Evolutionary conservation across 2,113 vertebrate genomes (phyloP).

Genomic region (Cyrtonyx montezumae): DNA sequence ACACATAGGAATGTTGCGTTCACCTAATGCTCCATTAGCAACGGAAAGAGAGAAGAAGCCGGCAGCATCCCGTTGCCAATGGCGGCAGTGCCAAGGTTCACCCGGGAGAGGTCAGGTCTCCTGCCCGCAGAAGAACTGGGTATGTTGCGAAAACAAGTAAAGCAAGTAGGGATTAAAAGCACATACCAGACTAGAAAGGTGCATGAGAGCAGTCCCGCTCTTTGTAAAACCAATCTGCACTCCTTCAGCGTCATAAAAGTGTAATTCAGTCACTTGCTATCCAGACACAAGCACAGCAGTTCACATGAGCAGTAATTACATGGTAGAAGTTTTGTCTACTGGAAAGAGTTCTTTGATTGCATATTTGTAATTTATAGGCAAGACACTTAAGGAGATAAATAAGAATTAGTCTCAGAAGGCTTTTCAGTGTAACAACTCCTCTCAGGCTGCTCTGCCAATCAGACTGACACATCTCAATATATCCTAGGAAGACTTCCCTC

Average conservation of each 20-base stretch:
- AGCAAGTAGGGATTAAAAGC: not conserved
- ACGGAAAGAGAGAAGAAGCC: not conserved
- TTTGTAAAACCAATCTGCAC: not conserved
- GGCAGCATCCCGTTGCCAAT: not conserved
- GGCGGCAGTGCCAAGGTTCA: not conserved
- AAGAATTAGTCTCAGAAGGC: not conserved
- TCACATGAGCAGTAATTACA: not conserved
- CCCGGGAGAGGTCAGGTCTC: not conserved
- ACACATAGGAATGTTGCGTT: not conserved
- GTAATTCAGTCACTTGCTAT: not conserved
- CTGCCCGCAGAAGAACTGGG: not conserved
- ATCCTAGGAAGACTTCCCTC: not conserved
- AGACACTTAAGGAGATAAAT: not conserved
- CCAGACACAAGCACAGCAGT: not conserved
- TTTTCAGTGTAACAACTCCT: not conserved
- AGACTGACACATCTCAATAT: not conserved
- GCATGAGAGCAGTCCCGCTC: not conserved
- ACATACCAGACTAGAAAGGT: not conserved
- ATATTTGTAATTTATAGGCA: not conserved
- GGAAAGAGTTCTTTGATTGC: not conserved
- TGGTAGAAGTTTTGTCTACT: not conserved
- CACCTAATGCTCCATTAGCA: constrained; percentile 5
- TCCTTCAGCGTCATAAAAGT: not conserved
- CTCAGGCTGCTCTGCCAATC: not conserved
- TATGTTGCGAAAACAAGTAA: not conserved